phyloP scores from a whole-genome alignment of 2,797 vertebrate species.

The Pangasius djambal region DNA sequence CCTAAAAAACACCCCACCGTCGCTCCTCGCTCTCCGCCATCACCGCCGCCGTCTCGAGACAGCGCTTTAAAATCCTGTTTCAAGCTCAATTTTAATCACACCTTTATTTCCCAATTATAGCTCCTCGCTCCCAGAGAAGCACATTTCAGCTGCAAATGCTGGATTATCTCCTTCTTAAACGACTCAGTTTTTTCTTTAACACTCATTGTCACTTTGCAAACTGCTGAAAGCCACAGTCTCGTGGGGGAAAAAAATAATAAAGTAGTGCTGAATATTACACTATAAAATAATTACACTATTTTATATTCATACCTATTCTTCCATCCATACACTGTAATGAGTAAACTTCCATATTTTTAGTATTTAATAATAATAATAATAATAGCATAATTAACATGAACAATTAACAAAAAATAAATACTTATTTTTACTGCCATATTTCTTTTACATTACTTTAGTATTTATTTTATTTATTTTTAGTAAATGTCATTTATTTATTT shows the following conservation, averaged over 20 bases:
- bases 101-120: slow-evolving; percentile 40
- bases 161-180: slow-evolving; percentile 10
- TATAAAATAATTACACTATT: not conserved
- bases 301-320: not conserved
- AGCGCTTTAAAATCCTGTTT: slow-evolving; percentile 41
- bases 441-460: not conserved
- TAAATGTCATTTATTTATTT: not conserved
- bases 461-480: not conserved
- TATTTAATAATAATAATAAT: not conserved
- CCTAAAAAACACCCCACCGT: not conserved
- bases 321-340: not conserved
- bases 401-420: not conserved
- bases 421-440: not conserved
- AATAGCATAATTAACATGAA: not conserved
- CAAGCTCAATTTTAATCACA: slow-evolving; percentile 41
- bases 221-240: not conserved
- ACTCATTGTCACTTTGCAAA: not conserved
- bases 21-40: not conserved
- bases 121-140: not conserved
- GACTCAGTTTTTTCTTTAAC: not conserved
- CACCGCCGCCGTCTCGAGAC: slow-evolving; percentile 2
- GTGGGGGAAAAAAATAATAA: not conserved
- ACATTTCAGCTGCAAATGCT: not conserved
- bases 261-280: not conserved
- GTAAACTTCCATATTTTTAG: not conserved